Evolutionary conservation across 2,113 vertebrate genomes (phyloP), one percentile per base, ranked within the genome.

Genomic region (Bubo bubo): DNA sequence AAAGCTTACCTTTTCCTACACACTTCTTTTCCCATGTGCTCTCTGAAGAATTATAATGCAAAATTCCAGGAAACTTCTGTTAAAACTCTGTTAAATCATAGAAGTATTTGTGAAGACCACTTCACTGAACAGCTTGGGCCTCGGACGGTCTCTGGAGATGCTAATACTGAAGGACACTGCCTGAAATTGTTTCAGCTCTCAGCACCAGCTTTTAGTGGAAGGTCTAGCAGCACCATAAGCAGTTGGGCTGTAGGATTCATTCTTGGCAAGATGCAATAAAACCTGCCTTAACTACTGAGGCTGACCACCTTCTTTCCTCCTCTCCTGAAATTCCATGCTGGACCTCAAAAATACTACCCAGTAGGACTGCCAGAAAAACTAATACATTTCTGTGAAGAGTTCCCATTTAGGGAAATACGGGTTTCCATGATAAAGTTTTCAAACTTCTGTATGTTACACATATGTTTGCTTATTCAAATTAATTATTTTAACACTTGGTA

Each of bases 1-100:
- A 49, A 95, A 80, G 72, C 79, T 95, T 89, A 88, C 91, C 83
- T 91, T 88, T 76, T 35, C 68, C 68, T 60, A n/a, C 55, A 89
- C 1, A 2, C 12, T 76, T 52, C 41, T 90, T 64, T 82, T 59
- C 58, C 62, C 43, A 20, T 30, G 10, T 39, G 39, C 17, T 70
- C 30, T 39, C 79, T 43, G 24, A 94, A 85, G 55, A 95, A 56
- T 22, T 4, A 34, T 39, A 8, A 1, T 32, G 20, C 34, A 83
- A 86, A 91, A 59, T 35, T 79, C 49, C 56, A 27, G 21, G 67
- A 73, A 86, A 75, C 26, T 71, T 83, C 32, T 58, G 50, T 2
- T 53, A 86, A 27, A 83, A 82, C 11, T 75, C 66, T 59, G 26
- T 47, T 90, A 85, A 93, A 81, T 62, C 53, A 37, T 2, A 12